Base-by-base conservation (phyloP, 2,113 vertebrate genomes). In the Catharus minimus region DNA sequence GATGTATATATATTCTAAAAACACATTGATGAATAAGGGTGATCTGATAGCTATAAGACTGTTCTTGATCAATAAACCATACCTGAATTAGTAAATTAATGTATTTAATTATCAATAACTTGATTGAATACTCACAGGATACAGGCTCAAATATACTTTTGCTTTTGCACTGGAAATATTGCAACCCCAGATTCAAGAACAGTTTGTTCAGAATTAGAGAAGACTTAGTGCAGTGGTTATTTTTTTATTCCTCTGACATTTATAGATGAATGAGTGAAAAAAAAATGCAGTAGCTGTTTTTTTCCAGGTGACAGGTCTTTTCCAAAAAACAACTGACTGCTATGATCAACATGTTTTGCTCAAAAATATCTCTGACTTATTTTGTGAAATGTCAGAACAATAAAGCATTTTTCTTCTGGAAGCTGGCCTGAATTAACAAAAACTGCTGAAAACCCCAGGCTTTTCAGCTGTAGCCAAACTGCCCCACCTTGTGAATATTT, bases 301-400 rank as follows among this genome's bases (percentile, higher is more conserved):
- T 86, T 82, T 43, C 47, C 53, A 71, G 56, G 65, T 91, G 77
- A 89, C 46, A 92, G 43, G 56, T 61, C 32, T 94, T 91, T 87
- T 92, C 30, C 19, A 47, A 81, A 84, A 86, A 81, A 38, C 38
- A 86, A 41, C 60, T 81, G 92, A 78, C 71, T 84, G 49, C n/a
- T 78, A 71, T 58, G 66, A 94, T 89, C 66, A 92, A 84, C 89
- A 64, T 67, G 57, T 89, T 92, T 89, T 82, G 9, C 27, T 81
- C 74, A 82, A 87, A 88, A 92, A 94, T 74, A 67, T 52, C 49
- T 87, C 49, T 78, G 78, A 84, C 44, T 91, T 94, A 58, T 60
- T 87, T 92, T 55, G 24, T 52, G 44, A 95, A 95, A 95, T 87
- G 81, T 92, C 84, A 94, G 62, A 93, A 78, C 61, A 67, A 78